Percentiles rank a stretch among this genome's conserved stretches.
phyloP scores from a whole-genome alignment of 2,113 vertebrate species.

The Formicarius rufipectus region DNA sequence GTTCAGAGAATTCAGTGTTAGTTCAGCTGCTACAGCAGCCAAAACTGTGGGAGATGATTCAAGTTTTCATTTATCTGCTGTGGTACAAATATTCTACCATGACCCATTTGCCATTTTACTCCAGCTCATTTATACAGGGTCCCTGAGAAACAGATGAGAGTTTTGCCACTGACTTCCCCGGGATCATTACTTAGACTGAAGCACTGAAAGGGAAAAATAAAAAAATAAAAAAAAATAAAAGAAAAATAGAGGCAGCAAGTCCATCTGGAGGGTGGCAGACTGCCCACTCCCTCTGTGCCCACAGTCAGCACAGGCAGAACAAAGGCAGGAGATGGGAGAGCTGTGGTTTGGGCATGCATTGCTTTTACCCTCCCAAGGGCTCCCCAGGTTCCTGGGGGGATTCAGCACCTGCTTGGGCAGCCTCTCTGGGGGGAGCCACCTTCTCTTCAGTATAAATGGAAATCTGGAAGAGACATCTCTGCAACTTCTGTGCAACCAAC shows the following conservation, averaged over 20 bases:
- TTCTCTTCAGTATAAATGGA: background rate
- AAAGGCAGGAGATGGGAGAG: background rate
- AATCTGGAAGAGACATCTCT: background rate
- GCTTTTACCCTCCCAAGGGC: fast-evolving
- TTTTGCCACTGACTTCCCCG: background rate
- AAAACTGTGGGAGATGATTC: background rate
- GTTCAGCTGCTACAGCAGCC: background rate
- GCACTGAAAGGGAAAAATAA: background rate
- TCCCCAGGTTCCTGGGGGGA: fast-evolving
- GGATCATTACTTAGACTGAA: background rate
- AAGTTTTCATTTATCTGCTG: background rate
- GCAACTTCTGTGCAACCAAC: background rate
- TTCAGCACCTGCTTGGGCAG: fast-evolving
- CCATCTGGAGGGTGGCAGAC: constrained; percentile 54
- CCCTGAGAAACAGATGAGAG: background rate
- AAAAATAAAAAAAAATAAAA: background rate
- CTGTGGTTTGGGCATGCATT: background rate
- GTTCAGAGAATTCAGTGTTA: background rate
- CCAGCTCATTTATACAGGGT: background rate
- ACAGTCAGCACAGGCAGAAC: background rate
- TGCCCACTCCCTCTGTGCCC: background rate
- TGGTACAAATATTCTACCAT: background rate
- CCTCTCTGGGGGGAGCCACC: fast-evolving
- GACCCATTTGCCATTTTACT: background rate
- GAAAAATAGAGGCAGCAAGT: background rate